Conservation (phyloP, 2,113 vertebrate genomes). For the Ciconia boyciana region DNA sequence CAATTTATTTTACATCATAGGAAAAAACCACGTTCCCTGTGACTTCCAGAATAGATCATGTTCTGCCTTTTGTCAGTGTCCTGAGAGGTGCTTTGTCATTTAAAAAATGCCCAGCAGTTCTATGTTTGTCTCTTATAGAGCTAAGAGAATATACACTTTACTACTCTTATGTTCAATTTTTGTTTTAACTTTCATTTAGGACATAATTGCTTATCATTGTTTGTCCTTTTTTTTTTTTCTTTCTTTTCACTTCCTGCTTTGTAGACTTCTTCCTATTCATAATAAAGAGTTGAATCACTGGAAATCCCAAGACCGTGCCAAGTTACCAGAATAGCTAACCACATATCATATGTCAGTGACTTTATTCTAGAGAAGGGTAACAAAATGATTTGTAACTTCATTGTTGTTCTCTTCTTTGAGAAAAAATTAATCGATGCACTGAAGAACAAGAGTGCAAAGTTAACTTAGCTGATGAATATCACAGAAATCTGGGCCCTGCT, state of each 20-base stretch:
- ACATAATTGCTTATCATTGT: not conserved
- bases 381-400: not conserved
- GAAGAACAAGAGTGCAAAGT: not conserved
- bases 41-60: not conserved
- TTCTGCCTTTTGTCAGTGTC: not conserved
- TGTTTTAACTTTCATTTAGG: conserved; percentile 11
- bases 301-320: conserved; percentile 48
- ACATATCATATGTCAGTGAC: conserved; percentile 48
- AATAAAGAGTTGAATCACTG: conserved; percentile 56
- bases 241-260: conserved; percentile 46
- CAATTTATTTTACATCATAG: not conserved
- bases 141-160: not conserved
- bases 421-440: not conserved
- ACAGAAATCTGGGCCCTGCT: not conserved
- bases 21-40: not conserved
- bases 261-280: conserved; percentile 40
- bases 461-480: not conserved
- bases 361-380: conserved; percentile 16
- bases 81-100: not conserved
- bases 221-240: not conserved
- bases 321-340: conserved; percentile 44
- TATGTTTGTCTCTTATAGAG: not conserved
- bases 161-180: not conserved
- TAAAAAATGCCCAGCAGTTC: not conserved
- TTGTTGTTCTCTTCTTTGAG: not conserved